Conservation (phyloP, 2,888 invertebrate genomes). For the Tiliacea aurago region DNA sequence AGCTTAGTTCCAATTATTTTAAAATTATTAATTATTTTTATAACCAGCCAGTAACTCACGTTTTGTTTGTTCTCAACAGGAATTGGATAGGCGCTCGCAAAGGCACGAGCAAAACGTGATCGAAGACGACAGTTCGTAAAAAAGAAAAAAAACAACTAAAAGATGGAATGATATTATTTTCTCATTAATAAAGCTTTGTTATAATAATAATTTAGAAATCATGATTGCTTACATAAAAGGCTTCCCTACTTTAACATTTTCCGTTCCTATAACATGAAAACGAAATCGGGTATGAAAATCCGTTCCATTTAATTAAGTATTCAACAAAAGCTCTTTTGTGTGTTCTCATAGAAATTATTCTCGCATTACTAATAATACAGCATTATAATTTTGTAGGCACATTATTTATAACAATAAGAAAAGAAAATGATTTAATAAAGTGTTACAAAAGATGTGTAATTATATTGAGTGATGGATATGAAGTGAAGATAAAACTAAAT, state of each 20-base stretch:
- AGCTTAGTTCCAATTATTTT: neutral
- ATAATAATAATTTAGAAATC: slow-evolving; percentile 6
- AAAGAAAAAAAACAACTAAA: neutral
- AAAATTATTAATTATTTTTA: neutral
- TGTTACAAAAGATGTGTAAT: slow-evolving; percentile 1
- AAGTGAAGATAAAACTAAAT: neutral
- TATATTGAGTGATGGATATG: slow-evolving; percentile 16
- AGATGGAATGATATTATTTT: neutral
- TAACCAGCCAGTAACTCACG: neutral
- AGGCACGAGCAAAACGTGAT: slow-evolving; percentile 1
- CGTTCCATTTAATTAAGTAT: slow-evolving; percentile 41
- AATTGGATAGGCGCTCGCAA: neutral
- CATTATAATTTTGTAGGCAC: slow-evolving; percentile 16
- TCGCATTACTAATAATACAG: slow-evolving; percentile 13
- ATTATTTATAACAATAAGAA: slow-evolving; percentile 9
- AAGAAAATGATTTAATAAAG: slow-evolving; percentile 1
- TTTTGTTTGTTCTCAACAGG: neutral
- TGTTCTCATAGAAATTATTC: slow-evolving; percentile 19
- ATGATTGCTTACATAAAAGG: slow-evolving; percentile 1
- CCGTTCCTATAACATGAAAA: neutral
- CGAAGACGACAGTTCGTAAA: neutral
- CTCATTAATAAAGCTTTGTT: neutral
- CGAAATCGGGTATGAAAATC: slow-evolving; percentile 14
- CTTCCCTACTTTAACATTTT: slow-evolving; percentile 2
- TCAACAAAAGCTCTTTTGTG: slow-evolving; percentile 41